These are phyloP conservation scores for Diadophis punctatus DNA, from an alignment of 2,113 vertebrate genomes.

Conservation along the genomic window DNA sequence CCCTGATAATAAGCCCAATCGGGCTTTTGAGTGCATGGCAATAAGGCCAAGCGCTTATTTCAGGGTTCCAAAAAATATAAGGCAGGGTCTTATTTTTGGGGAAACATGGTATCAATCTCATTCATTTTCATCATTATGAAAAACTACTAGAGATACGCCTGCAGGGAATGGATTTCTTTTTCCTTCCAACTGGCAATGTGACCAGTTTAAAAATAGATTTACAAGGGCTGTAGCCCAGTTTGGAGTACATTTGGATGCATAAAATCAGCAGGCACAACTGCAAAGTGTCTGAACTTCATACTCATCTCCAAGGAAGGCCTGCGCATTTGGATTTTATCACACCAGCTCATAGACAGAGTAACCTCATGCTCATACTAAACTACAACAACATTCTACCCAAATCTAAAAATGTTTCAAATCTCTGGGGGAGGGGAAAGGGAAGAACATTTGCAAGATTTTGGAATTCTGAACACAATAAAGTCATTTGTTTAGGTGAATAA, in stretches of 20 bases:
- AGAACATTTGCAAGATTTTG: background rate
- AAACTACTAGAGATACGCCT: background rate
- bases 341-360: background rate
- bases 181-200: background rate
- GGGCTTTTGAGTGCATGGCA: too few relatives aligned
- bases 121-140: background rate
- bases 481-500: background rate
- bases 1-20: too few relatives aligned
- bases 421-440: background rate
- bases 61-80: too few relatives aligned
- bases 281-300: background rate
- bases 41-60: too few relatives aligned
- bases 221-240: background rate
- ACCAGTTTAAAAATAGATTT: background rate
- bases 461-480: background rate
- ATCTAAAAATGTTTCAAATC: background rate
- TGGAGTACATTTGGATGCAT: background rate
- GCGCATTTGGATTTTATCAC: background rate
- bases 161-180: background rate
- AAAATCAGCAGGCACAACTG: background rate
- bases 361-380: background rate
- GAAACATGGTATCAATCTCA: background rate
- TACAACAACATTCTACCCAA: background rate
- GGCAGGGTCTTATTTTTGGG: too few relatives aligned
- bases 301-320: background rate